Percentiles rank a stretch among this genome's conserved stretches.
Conservation (phyloP, 2,888 invertebrate genomes). For the Frankliniella intonsa region DNA sequence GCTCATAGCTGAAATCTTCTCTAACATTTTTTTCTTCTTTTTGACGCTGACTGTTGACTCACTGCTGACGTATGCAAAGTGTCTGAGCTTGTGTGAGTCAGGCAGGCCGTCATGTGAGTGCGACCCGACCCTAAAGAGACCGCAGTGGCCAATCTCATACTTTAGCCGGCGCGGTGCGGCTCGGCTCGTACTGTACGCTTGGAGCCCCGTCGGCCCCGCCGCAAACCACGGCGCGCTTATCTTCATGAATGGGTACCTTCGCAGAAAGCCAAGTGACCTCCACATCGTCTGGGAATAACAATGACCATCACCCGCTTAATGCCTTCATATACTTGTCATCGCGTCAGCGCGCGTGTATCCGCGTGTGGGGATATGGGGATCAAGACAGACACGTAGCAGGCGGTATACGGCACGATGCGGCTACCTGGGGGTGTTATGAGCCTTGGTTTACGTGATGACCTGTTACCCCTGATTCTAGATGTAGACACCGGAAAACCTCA, state of each 20-base stretch:
- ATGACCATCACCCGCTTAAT: slow-evolving; percentile 2
- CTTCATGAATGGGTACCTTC: slow-evolving; percentile 16
- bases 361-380: no score
- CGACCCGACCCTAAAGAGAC: neutral
- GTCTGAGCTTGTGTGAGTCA: neutral
- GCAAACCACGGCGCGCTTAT: neutral
- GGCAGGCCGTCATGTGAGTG: neutral
- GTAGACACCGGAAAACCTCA: no score
- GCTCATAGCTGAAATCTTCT: no score
- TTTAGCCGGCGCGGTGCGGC: neutral
- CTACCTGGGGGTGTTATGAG: no score
- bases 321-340: slow-evolving; percentile 23
- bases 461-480: no score
- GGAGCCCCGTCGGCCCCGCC: neutral
- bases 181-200: neutral
- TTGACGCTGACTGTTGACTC: no score
- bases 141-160: slow-evolving; percentile 16
- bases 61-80: neutral
- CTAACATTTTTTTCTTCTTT: no score
- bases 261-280: slow-evolving; percentile 17
- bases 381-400: no score
- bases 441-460: no score
- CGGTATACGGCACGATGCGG: no score
- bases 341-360: no score
- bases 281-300: neutral